A percentile compares a stretch with the other conserved stretches of the same genome.
Evolutionary conservation across 2,888 invertebrate species (phyloP).

Genomic region (Ochlodes sylvanus): DNA sequence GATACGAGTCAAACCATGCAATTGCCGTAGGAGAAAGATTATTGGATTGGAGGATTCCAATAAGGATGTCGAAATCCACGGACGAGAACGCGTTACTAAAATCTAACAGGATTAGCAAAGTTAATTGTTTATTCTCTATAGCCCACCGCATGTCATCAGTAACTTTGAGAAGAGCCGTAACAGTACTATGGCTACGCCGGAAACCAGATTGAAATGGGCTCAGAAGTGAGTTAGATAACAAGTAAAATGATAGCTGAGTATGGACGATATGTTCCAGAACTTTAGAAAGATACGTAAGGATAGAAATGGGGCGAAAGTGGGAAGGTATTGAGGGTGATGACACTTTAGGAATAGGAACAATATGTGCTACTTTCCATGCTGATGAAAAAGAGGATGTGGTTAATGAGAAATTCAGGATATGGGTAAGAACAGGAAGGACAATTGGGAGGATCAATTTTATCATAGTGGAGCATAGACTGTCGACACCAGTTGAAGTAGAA

Average conservation of each 20-base stretch:
- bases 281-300: conserved; percentile 29
- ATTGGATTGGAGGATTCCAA: no score
- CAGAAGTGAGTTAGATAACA: background rate
- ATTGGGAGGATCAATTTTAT: conserved; percentile 19
- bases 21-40: no score
- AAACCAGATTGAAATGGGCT: conserved; percentile 18
- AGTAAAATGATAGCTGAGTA: background rate
- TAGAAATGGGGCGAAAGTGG: conserved; percentile 23
- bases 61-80: no score
- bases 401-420: conserved; percentile 15
- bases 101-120: no score
- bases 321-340: conserved; percentile 1
- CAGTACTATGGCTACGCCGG: conserved; percentile 12
- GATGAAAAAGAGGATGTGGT: background rate
- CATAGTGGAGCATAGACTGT: conserved; percentile 23
- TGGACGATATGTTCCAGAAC: conserved; percentile 22
- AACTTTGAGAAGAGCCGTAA: no score
- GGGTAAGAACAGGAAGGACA: conserved; percentile 14
- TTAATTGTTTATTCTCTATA: no score
- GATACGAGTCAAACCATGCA: no score
- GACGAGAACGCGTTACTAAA: no score
- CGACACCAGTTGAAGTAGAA: no score
- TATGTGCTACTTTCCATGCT: conserved; percentile 9
- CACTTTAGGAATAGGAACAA: conserved; percentile 20
- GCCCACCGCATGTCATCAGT: no score